Conservation (phyloP, 2,797 vertebrate genomes). For the Furcifer pardalis region DNA sequence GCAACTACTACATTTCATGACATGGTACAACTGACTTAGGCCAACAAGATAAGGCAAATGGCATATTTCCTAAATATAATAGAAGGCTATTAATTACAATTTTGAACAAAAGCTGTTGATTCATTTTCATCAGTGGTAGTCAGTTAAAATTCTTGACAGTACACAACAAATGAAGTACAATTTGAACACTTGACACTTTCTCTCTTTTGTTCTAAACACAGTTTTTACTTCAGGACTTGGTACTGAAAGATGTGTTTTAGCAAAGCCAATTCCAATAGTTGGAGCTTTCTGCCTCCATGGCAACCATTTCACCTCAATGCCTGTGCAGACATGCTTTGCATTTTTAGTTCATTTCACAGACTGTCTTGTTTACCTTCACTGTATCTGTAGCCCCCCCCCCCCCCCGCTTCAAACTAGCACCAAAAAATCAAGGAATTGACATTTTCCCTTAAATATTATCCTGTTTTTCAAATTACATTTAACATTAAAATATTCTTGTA, state of each 20-base stretch:
- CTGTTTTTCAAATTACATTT: conserved; percentile 11
- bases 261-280: conserved; percentile 76
- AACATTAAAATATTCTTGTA: conserved; percentile 15
- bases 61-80: background rate
- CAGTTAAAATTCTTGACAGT: background rate
- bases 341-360: conserved; percentile 73
- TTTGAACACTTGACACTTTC: background rate
- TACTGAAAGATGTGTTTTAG: conserved; percentile 49
- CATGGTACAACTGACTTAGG: background rate
- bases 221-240: conserved; percentile 22
- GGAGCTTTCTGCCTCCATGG: conserved; percentile 79
- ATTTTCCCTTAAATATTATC: conserved; percentile 21
- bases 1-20: background rate
- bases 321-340: conserved; percentile 77
- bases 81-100: background rate
- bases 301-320: conserved; percentile 77
- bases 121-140: background rate
- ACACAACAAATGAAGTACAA: background rate
- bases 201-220: background rate
- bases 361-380: conserved; percentile 61
- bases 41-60: background rate
- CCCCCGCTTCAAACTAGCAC: conserved; percentile 47
- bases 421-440: conserved; percentile 27
- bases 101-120: background rate
- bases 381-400: too few relatives aligned